Evolutionary conservation across 2,113 vertebrate species (phyloP), one percentile per base, ranked within the genome.

Genomic region (Tachysurus fulvidraco): DNA sequence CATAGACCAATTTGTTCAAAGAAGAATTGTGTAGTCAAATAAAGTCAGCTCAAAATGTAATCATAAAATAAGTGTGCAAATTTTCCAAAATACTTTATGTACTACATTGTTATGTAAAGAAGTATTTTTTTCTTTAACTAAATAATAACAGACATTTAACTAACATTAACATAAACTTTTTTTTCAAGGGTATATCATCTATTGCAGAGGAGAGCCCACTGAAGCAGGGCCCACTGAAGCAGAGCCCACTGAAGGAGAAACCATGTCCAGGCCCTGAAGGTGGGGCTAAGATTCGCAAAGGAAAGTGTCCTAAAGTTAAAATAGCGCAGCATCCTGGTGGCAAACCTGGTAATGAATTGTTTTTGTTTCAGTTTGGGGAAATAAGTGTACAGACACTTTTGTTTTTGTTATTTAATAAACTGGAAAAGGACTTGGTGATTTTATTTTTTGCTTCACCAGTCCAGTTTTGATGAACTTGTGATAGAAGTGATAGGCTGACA

Each of bases 301-400:
- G 93, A 85, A 93, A 91, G 83, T 89, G 84, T 83, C 78, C 86
- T 74, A 83, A 89, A 67, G 87, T 25, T 62, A 92, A 93, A 83
- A 79, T 28, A 23, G 90, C 91, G 54, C 89, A 85, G n/a, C 67
- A 85, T 54, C 11, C 85, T 52, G 76, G 25, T 55, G 91, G 89
- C 85, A 93, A 90, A 92, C 80, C 89, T 88, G 94, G 95, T 95
- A 91, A 76, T 4, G 25, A 16, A 46, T 30, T 41, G 10, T 80
- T 86, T 55, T 21, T 59, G 28, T 36, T 44, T 6, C 30, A 81
- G 4, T 60, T 11, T 44, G 10, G 4, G n/a, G 78, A 59, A 57
- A 7, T 21, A 60, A 57, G 55, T 80, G 30, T 80, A 41, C 55
- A 79, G 52, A 81, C 30, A 41, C 28, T 23, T 59, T 55, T 23